Evolutionary conservation across 2,797 vertebrate species (phyloP).

Genomic region (Parauchenoglanis ngamensis): DNA sequence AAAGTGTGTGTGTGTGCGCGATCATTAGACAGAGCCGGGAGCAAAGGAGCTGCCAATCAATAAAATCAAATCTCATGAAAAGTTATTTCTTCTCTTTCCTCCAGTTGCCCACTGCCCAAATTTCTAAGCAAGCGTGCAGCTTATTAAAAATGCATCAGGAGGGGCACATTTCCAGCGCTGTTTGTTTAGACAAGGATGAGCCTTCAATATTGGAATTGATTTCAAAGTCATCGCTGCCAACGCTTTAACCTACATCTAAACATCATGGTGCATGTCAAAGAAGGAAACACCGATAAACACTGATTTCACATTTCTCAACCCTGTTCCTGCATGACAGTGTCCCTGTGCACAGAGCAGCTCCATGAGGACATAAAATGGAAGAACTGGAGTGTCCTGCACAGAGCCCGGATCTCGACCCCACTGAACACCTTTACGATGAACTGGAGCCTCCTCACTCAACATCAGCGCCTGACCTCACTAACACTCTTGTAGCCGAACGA

Average conservation of each 20-base stretch:
- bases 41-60: conserved; percentile 31
- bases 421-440: not conserved
- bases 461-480: not conserved
- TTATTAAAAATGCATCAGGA: conserved; percentile 54
- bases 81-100: conserved; percentile 46
- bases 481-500: not conserved
- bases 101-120: conserved; percentile 21
- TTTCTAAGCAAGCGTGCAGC: conserved; percentile 11
- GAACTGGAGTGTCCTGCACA: not conserved
- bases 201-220: conserved; percentile 42
- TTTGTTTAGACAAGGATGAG: conserved; percentile 52
- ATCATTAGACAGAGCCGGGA: conserved; percentile 10
- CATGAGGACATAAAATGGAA: not conserved
- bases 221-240: conserved; percentile 41
- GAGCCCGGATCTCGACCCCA: not conserved
- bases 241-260: conserved; percentile 25
- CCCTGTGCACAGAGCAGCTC: not conserved
- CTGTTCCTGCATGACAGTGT: not conserved
- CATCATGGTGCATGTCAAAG: conserved; percentile 24
- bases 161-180: conserved; percentile 30
- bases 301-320: not conserved
- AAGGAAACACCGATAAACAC: conserved; percentile 11
- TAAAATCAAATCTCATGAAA: conserved; percentile 48
- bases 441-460: not conserved
- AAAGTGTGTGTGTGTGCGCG: not conserved